Conservation (phyloP, 2,888 invertebrate species). For the Eupithecia subumbrata region DNA sequence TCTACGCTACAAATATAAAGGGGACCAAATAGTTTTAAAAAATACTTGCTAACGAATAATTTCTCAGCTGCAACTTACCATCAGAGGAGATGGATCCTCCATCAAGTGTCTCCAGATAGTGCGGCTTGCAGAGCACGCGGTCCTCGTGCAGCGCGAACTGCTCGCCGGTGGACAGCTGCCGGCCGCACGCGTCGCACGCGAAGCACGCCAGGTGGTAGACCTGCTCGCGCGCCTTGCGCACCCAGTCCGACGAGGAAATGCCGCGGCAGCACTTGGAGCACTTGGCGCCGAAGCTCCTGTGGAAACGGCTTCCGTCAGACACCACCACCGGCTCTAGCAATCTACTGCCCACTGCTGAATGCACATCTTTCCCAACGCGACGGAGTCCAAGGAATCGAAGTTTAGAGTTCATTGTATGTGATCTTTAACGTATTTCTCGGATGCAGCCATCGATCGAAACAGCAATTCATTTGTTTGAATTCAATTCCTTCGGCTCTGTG, state of each 20-base stretch:
- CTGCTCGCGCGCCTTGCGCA: constrained; percentile 95
- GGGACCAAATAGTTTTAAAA: not conserved
- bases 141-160: constrained; percentile 98
- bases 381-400: not conserved
- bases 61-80: constrained; percentile 82
- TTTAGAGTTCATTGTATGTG: not conserved
- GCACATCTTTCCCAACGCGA: not conserved
- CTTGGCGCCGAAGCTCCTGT: constrained; percentile 97
- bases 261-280: constrained; percentile 97
- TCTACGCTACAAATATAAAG: not conserved
- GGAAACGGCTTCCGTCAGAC: constrained; percentile 43
- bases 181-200: constrained; percentile 97
- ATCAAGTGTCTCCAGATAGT: constrained; percentile 97
- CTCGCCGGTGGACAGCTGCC: constrained; percentile 96
- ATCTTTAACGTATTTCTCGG: not conserved
- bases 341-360: not conserved
- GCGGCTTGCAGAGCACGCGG: constrained; percentile 97
- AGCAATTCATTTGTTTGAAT: not conserved
- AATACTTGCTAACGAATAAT: not conserved
- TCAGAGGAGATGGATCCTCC: constrained; percentile 95
- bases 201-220: constrained; percentile 99
- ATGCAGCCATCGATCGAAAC: not conserved
- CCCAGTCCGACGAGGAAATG: constrained; percentile 98
- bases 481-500: not conserved
- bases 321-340: not conserved